A percentile compares a stretch with the other conserved stretches of the same genome.
These are phyloP conservation scores for Cheilinus undulatus DNA, from an alignment of 2,113 vertebrate species.

Conservation along the genomic window DNA sequence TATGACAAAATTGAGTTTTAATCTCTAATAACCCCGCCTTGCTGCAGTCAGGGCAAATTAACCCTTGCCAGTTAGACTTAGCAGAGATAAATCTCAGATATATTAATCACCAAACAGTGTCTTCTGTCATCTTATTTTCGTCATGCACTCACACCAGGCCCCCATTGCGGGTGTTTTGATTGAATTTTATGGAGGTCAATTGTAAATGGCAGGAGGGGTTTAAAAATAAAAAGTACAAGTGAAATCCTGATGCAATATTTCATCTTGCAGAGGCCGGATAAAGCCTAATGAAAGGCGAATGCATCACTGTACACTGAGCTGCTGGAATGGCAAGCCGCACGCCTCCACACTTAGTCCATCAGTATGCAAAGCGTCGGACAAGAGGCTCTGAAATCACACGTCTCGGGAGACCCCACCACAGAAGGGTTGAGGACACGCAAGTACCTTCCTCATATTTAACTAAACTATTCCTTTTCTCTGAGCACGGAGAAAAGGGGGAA, in stretches of 20 bases:
- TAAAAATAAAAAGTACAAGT: slow-evolving; percentile 53
- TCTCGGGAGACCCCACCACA: slow-evolving; percentile 61
- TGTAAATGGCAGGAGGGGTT: slow-evolving; percentile 41
- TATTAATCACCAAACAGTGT: slow-evolving; percentile 44
- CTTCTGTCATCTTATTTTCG: slow-evolving; percentile 57
- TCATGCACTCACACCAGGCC: slow-evolving; percentile 44
- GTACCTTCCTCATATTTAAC: slow-evolving; percentile 64
- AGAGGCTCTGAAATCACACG: slow-evolving; percentile 51
- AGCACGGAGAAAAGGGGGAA: slow-evolving; percentile 11
- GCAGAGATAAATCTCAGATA: slow-evolving; percentile 43
- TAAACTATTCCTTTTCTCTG: slow-evolving; percentile 57
- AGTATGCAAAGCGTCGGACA: slow-evolving; percentile 66
- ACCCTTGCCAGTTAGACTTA: slow-evolving; percentile 53
- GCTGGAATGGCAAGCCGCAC: slow-evolving; percentile 45
- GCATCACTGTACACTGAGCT: slow-evolving; percentile 28
- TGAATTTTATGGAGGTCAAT: slow-evolving; percentile 60
- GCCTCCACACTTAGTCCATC: slow-evolving; percentile 62
- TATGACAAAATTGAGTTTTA: slow-evolving; percentile 22
- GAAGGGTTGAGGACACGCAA: slow-evolving; percentile 57
- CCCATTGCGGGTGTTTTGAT: slow-evolving; percentile 24
- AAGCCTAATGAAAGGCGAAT: slow-evolving; percentile 58
- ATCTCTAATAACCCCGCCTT: slow-evolving; percentile 24
- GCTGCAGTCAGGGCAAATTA: slow-evolving; percentile 36
- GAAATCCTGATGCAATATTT: slow-evolving; percentile 71
- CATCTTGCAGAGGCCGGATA: slow-evolving; percentile 47